Conservation (phyloP, 2,113 vertebrate genomes). For the Lampris incognitus region DNA sequence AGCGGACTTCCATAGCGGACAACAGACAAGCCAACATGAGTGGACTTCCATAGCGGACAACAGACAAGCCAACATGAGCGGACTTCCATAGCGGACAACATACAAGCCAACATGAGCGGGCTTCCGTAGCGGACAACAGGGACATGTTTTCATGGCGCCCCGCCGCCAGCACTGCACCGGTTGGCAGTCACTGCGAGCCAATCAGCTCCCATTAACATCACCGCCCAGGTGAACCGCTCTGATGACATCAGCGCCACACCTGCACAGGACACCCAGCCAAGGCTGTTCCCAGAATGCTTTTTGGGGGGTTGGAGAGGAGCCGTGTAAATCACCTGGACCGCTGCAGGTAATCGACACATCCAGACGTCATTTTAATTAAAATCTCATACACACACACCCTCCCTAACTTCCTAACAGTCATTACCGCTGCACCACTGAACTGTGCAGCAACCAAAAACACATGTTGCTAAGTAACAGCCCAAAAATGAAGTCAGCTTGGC, state of each 20-base stretch:
- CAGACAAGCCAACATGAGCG: too few species aligned
- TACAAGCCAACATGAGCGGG: too few species aligned
- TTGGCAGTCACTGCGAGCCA: conserved; percentile 26
- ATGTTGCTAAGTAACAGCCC: background rate
- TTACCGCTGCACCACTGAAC: background rate
- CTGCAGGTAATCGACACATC: conserved; percentile 8
- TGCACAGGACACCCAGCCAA: background rate
- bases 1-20: too few species aligned
- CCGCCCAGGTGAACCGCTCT: conserved; percentile 1
- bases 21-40: too few species aligned
- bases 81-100: too few species aligned
- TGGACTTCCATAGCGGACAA: too few species aligned
- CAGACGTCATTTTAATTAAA: conserved; percentile 54
- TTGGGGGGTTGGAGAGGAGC: conserved; percentile 10
- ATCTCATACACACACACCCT: conserved; percentile 2
- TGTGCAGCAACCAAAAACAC: conserved; percentile 10
- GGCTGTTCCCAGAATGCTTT: conserved; percentile 37
- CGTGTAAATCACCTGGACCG: conserved; percentile 2
- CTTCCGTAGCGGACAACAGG: conserved; percentile 15
- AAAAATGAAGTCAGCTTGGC: conserved; percentile 1
- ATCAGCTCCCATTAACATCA: conserved; percentile 61
- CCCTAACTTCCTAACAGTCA: too few species aligned
- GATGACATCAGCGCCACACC: conserved; percentile 29
- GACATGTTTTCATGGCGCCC: conserved; percentile 66
- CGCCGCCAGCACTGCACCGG: conserved; percentile 7